These are phyloP conservation scores for fruit fly (Drosophila melanogaster) DNA, from an alignment of 1,140 invertebrate genomes.

Conservation along the genomic window DNA sequence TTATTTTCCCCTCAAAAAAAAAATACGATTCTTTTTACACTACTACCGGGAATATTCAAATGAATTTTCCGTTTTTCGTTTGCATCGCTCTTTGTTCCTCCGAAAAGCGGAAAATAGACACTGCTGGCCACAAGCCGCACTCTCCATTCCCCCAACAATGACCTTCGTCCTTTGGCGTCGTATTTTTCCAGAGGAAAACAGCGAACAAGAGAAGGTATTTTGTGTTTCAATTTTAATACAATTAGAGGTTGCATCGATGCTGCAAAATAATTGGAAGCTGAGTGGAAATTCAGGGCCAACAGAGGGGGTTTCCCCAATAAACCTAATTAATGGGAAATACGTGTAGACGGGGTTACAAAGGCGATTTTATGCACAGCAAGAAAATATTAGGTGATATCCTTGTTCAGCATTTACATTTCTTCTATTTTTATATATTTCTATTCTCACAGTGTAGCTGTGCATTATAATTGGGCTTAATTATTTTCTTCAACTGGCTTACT, in stretches of 20 bases:
- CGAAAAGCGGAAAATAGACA: conserved; percentile 26
- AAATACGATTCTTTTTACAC: background rate
- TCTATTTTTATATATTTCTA: background rate
- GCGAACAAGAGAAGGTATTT: conserved; percentile 1
- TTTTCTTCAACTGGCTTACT: background rate
- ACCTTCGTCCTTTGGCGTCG: conserved; percentile 11
- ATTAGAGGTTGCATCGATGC: conserved; percentile 31
- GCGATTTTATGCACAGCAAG: background rate
- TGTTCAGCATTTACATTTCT: background rate
- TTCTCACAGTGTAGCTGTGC: background rate
- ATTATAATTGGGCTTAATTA: conserved; percentile 17
- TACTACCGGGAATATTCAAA: conserved; percentile 40
- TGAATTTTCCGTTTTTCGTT: conserved; percentile 46
- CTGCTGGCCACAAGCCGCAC: conserved; percentile 8
- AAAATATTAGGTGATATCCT: background rate
- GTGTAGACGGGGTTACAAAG: background rate
- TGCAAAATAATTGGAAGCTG: conserved; percentile 7
- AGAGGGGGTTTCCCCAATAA: background rate
- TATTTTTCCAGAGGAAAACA: conserved; percentile 2
- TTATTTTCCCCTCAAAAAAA: background rate
- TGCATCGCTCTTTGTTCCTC: background rate
- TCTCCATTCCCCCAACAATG: background rate
- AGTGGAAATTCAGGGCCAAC: background rate
- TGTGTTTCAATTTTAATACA: conserved; percentile 25
- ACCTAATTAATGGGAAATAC: conserved; percentile 28